Conservation (phyloP, 1,140 invertebrate genomes). For the Zeugodacus cucurbitae region DNA sequence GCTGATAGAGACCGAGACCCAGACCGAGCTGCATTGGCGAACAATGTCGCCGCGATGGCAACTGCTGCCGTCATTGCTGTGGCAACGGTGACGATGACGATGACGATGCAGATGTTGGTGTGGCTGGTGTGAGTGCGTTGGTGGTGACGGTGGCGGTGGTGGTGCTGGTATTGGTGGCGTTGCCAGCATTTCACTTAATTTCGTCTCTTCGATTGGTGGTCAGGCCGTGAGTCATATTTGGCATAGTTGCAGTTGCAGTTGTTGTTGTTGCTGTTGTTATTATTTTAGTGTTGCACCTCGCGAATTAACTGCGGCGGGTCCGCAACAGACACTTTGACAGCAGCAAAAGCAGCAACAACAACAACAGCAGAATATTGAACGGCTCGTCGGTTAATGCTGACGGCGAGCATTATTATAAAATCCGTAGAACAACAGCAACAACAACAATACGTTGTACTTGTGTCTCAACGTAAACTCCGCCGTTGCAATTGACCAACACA, state of each 20-base stretch:
- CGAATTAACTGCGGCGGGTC: not conserved
- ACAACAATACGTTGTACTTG: not conserved
- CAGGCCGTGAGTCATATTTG: not conserved
- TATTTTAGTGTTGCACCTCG: not conserved
- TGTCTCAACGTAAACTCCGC: not conserved
- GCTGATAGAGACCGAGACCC: not conserved
- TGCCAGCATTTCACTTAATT: not conserved
- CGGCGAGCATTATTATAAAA: not conserved
- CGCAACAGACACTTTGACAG: conserved; percentile 17
- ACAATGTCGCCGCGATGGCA: not conserved
- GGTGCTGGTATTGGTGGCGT: too few species aligned
- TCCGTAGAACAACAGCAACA: conserved; percentile 2
- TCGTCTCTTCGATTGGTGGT: not conserved
- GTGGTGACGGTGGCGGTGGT: too few species aligned
- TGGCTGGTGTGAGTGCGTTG: not conserved
- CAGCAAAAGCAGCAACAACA: not conserved
- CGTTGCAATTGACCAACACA: not conserved
- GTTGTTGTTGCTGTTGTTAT: not conserved
- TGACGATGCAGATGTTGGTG: not conserved
- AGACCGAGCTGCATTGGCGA: not conserved
- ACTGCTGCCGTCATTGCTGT: not conserved
- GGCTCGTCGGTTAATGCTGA: not conserved
- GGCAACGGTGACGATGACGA: not conserved
- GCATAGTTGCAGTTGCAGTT: too few species aligned
- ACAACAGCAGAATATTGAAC: not conserved